Conservation (phyloP, 2,797 vertebrate species). For the Psittacula derbiana region DNA sequence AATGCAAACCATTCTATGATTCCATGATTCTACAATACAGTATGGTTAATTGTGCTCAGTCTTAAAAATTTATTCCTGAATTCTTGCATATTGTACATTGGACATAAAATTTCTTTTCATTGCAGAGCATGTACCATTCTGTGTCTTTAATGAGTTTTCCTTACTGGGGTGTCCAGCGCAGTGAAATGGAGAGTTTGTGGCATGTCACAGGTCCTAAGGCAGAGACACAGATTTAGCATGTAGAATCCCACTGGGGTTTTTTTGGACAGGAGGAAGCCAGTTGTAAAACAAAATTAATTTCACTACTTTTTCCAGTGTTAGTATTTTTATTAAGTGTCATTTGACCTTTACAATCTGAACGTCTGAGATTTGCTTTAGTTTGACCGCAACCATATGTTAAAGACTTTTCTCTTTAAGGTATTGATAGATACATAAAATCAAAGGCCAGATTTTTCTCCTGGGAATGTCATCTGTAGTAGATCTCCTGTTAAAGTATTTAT, state of each 20-base stretch:
- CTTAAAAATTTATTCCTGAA: not conserved
- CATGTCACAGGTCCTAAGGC: not conserved
- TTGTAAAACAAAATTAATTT: not conserved
- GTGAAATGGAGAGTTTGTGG: not conserved
- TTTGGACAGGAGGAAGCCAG: not conserved
- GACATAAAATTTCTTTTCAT: not conserved
- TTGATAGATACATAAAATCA: slow-evolving; percentile 40
- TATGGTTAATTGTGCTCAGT: not conserved
- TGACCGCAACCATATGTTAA: not conserved
- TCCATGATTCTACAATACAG: not conserved
- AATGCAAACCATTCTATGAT: not conserved
- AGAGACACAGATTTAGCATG: not conserved
- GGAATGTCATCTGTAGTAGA: not conserved
- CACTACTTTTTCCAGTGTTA: not conserved
- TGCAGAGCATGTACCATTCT: accelerated
- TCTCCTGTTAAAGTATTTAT: slow-evolving; percentile 9
- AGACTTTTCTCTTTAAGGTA: slow-evolving; percentile 19
- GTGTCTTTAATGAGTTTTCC: not conserved
- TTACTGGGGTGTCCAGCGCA: not conserved
- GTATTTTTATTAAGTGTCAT: slow-evolving; percentile 31
- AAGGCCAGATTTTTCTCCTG: slow-evolving; percentile 37
- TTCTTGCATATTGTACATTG: accelerated
- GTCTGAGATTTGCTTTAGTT: not conserved
- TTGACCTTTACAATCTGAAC: slow-evolving; percentile 7
- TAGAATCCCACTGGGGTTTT: not conserved